Percentiles rank a stretch among this genome's conserved stretches.
Conservation (phyloP, 2,888 invertebrate genomes). For the Smittia aterrima region DNA sequence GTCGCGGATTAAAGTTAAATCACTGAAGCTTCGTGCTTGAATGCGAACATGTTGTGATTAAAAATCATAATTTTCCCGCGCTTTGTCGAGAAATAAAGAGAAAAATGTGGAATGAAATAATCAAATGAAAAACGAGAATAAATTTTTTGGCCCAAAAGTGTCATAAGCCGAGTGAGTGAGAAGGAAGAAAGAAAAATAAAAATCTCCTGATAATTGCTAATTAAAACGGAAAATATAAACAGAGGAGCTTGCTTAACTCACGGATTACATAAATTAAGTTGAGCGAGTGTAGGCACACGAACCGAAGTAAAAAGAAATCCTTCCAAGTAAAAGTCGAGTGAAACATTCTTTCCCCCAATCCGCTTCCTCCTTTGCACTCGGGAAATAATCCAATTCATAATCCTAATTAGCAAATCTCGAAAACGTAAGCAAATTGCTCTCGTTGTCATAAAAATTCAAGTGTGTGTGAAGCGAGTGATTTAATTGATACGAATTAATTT, state of each 20-base stretch:
- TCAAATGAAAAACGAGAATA: constrained; percentile 1
- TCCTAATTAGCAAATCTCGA: constrained; percentile 9
- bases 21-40: background rate
- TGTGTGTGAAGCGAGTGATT: constrained; percentile 19
- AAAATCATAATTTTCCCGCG: constrained; percentile 33
- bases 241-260: background rate
- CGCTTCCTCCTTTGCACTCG: background rate
- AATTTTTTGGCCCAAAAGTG: constrained; percentile 14
- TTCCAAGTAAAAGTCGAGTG: background rate
- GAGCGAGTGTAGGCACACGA: background rate
- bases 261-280: constrained; percentile 17
- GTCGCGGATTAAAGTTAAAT: constrained; percentile 29
- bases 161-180: background rate
- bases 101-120: constrained; percentile 14
- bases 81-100: background rate
- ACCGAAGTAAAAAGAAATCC: background rate
- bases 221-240: constrained; percentile 34
- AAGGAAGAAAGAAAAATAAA: background rate
- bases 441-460: background rate
- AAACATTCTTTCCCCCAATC: background rate
- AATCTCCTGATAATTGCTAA: constrained; percentile 37
- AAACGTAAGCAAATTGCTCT: constrained; percentile 3
- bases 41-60: constrained; percentile 40
- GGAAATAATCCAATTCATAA: background rate
- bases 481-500: constrained; percentile 33